Evolutionary conservation across 2,797 vertebrate genomes (phyloP).

Genomic region (Oryzias dopingdopingensis): DNA sequence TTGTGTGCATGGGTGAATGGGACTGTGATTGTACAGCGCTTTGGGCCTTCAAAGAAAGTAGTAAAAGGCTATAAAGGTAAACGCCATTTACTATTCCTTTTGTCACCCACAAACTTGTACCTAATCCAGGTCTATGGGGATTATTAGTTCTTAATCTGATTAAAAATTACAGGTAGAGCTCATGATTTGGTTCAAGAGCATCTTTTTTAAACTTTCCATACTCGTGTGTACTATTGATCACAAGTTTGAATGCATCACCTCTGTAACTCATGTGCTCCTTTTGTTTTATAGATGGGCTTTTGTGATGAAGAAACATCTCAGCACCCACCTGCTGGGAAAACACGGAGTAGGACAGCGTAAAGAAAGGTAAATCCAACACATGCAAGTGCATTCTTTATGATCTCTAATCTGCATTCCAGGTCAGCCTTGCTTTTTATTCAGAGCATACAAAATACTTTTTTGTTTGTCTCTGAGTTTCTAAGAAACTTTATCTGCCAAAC

Average conservation of each 20-base stretch:
- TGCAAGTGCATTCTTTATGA: background rate
- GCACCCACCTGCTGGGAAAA: constrained; percentile 94
- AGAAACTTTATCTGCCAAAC: background rate
- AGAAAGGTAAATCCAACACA: constrained; percentile 84
- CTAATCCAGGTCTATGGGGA: too few relatives aligned
- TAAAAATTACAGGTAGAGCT: background rate
- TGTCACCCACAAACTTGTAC: too few relatives aligned
- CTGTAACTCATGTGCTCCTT: constrained; percentile 19
- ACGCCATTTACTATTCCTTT: too few relatives aligned
- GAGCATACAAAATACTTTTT: background rate
- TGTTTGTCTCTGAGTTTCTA: background rate
- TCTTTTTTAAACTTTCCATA: background rate
- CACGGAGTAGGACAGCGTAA: constrained; percentile 96
- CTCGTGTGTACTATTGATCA: constrained; percentile 25
- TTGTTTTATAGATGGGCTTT: constrained; percentile 87
- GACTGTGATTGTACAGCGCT: too few relatives aligned
- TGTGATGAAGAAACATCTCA: constrained; percentile 99
- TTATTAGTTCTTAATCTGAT: background rate
- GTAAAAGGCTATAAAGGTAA: too few relatives aligned
- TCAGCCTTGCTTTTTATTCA: background rate
- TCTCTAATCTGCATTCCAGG: background rate
- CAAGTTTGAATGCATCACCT: constrained; percentile 3
- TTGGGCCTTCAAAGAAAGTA: too few relatives aligned
- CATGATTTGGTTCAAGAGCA: background rate
- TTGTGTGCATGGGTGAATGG: too few relatives aligned